Evolutionary conservation across 2,113 vertebrate genomes (phyloP).

Genomic region (Chaetorhynchus papuensis): DNA sequence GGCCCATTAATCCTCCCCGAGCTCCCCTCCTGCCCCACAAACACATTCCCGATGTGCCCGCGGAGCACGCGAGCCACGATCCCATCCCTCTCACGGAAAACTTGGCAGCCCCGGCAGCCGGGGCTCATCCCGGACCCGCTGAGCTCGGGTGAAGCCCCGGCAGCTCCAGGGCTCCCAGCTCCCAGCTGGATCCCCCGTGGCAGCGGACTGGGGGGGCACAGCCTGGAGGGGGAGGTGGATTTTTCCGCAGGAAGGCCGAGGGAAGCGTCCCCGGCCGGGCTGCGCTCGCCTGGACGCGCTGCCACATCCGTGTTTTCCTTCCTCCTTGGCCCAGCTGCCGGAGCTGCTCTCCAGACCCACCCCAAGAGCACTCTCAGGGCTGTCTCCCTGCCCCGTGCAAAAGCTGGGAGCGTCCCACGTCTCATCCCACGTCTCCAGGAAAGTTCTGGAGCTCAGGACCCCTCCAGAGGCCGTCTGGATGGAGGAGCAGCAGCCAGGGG

Average conservation of each 20-base stretch:
- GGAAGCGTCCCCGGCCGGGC: neutral
- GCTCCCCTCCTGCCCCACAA: neutral
- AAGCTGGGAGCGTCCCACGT: neutral
- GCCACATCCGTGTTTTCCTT: neutral
- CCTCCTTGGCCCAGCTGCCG: neutral
- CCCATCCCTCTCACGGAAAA: neutral
- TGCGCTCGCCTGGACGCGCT: conserved; percentile 9
- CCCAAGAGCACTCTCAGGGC: neutral
- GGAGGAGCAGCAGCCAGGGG: neutral
- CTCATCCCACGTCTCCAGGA: neutral
- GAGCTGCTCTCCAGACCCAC: neutral
- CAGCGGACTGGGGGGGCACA: neutral
- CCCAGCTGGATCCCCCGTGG: neutral
- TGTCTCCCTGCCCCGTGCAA: neutral
- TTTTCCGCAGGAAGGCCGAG: neutral
- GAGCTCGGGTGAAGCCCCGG: neutral
- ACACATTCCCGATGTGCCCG: neutral
- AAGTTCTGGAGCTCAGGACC: neutral
- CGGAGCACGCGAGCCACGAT: neutral
- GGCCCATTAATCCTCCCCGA: conserved; percentile 7
- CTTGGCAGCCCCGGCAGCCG: neutral
- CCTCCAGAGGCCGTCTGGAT: neutral
- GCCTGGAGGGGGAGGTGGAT: neutral
- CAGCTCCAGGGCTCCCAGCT: neutral
- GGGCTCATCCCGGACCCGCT: neutral